These are phyloP conservation scores for Capitulum mitella DNA, from an alignment of 2,888 invertebrate genomes.

Conservation along the genomic window DNA sequence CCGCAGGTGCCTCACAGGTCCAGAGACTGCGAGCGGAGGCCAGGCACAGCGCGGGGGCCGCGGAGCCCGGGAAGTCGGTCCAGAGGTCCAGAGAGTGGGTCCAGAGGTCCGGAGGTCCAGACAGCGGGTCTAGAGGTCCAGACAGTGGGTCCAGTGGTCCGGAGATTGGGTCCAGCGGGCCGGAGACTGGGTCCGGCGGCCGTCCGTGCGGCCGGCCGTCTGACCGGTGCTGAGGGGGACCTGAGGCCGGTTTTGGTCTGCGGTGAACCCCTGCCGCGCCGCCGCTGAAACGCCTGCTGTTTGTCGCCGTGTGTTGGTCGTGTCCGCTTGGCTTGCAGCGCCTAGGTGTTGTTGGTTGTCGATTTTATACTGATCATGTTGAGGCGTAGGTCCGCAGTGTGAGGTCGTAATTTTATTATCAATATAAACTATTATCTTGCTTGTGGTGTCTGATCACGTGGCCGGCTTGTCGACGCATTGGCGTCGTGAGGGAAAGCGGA, in stretches of 20 bases:
- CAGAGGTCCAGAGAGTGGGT: too few relatives aligned
- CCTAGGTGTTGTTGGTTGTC: not conserved
- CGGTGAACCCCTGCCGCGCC: not conserved
- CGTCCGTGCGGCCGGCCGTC: not conserved
- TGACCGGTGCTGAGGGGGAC: not conserved
- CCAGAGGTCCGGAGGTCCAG: too few relatives aligned
- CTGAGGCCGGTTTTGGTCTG: not conserved
- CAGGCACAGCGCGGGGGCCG: too few relatives aligned
- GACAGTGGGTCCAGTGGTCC: not conserved
- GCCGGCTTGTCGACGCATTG: too few relatives aligned
- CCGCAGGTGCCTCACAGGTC: too few relatives aligned
- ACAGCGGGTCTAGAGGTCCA: not conserved
- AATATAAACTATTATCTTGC: slow-evolving; percentile 4
- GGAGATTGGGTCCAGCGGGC: not conserved
- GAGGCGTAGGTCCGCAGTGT: not conserved
- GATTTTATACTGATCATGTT: not conserved
- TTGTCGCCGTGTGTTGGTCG: not conserved
- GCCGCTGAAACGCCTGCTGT: not conserved
- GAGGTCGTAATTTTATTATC: not conserved
- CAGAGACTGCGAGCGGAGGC: too few relatives aligned
- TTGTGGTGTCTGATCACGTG: too few relatives aligned
- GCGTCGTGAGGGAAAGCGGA: too few relatives aligned
- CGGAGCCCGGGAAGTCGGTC: too few relatives aligned
- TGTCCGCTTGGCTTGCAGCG: not conserved
- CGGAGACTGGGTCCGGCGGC: not conserved